Evolutionary conservation across 2,888 invertebrate species (phyloP).

Genomic region (Caenorhabditis sinica): DNA sequence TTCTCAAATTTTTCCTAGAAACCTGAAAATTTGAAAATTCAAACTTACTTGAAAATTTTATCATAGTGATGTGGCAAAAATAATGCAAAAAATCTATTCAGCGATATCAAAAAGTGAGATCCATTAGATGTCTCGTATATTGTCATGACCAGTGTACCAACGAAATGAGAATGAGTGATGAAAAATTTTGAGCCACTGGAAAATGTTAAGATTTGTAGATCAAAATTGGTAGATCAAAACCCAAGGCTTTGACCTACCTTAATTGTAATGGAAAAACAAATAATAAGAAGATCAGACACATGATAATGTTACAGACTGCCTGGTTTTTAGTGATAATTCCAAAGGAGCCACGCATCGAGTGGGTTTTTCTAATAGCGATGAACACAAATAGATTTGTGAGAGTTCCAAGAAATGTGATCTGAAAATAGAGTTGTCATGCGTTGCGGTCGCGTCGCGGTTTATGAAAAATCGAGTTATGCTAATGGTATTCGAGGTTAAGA

Average conservation of each 20-base stretch:
- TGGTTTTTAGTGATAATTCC: constrained; percentile 21
- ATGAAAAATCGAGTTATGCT: not conserved
- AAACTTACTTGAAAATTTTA: constrained; percentile 6
- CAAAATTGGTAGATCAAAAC: not conserved
- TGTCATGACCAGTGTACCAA: not conserved
- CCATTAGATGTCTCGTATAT: constrained; percentile 13
- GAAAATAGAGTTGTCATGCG: too few species aligned
- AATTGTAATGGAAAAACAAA: constrained; percentile 1
- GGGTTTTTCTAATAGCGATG: not conserved
- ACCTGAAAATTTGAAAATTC: not conserved
- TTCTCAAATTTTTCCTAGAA: not conserved
- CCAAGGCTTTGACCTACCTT: not conserved
- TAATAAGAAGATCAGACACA: not conserved
- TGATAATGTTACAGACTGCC: constrained; percentile 5
- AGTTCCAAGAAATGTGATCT: not conserved
- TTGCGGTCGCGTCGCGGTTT: constrained; percentile 3
- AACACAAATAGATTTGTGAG: not conserved
- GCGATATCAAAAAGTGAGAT: constrained; percentile 14
- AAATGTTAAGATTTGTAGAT: not conserved
- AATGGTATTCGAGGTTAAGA: too few species aligned
- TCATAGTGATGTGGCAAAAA: constrained; percentile 5
- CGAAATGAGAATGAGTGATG: not conserved
- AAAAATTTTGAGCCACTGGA: not conserved
- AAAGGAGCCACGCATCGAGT: constrained; percentile 7
- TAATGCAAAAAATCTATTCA: constrained; percentile 11